Evolutionary conservation across 1,140 invertebrate genomes (phyloP).

Genomic region (Hirudo medicinalis): DNA sequence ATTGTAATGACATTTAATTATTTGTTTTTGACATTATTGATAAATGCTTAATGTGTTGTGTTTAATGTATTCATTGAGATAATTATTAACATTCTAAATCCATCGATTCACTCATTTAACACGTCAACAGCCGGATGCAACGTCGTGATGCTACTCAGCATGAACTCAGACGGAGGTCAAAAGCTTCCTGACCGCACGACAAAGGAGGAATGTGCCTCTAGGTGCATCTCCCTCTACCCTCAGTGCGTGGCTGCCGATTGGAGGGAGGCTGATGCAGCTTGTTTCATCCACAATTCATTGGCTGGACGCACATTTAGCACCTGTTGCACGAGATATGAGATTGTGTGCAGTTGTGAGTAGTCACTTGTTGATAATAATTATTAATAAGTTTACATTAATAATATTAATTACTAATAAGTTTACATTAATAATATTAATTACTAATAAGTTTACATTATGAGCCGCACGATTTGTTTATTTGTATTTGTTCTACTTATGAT

Average conservation of each 20-base stretch:
- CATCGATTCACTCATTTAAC: too few species aligned
- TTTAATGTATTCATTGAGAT: too few species aligned
- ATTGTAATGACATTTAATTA: too few species aligned
- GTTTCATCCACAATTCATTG: constrained; percentile 14
- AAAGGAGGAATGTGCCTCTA: background rate
- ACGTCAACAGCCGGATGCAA: background rate
- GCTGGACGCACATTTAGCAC: background rate
- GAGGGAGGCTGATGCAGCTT: background rate
- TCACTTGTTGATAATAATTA: too few species aligned
- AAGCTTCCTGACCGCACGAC: background rate
- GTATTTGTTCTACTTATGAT: too few species aligned
- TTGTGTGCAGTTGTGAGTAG: constrained; percentile 8
- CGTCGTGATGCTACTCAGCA: background rate
- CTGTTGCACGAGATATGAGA: constrained; percentile 15
- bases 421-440: constrained; percentile 6
- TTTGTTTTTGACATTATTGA: too few species aligned
- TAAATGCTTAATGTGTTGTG: too few species aligned
- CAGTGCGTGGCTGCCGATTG: constrained; percentile 12
- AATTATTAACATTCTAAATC: too few species aligned
- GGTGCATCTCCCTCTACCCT: constrained; percentile 4
- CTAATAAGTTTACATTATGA: background rate
- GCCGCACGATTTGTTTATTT: too few species aligned
- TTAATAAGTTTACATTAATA: background rate
- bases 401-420: background rate
- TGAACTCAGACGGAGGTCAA: constrained; percentile 14